phyloP scores from a whole-genome alignment of 2,888 invertebrate genomes.

The Nymphalis c-album region DNA sequence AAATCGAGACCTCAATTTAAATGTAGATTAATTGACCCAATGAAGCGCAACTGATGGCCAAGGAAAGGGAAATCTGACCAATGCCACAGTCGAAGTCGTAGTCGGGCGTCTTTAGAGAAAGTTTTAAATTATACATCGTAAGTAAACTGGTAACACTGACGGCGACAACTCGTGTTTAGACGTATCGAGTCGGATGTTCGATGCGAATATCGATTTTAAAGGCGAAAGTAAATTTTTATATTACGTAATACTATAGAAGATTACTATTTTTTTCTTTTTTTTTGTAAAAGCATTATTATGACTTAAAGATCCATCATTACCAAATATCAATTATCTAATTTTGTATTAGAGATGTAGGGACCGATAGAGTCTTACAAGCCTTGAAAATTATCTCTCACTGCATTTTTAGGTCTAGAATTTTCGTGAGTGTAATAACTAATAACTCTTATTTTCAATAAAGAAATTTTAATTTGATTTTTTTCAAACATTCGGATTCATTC shows the following conservation, averaged over 20 bases:
- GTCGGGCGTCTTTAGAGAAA: slow-evolving; percentile 66
- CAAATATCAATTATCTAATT: no score
- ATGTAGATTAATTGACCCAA: slow-evolving; percentile 41
- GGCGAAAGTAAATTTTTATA: slow-evolving; percentile 16
- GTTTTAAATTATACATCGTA: slow-evolving; percentile 76
- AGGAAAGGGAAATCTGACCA: slow-evolving; percentile 68
- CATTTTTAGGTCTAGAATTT: no score
- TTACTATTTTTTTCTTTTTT: neutral
- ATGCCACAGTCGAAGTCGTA: slow-evolving; percentile 44
- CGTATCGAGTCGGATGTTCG: slow-evolving; percentile 44
- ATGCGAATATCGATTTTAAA: slow-evolving; percentile 32
- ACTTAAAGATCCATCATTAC: neutral
- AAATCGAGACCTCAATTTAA: slow-evolving; percentile 13
- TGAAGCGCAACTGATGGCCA: slow-evolving; percentile 56
- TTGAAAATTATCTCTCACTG: no score
- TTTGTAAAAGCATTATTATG: neutral
- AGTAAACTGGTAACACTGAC: slow-evolving; percentile 69
- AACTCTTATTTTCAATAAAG: no score
- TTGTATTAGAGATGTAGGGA: no score
- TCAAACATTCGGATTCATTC: no score
- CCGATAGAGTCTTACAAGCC: no score
- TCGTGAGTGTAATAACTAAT: no score
- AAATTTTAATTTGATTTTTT: no score
- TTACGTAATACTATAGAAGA: slow-evolving; percentile 12
- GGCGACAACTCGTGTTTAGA: slow-evolving; percentile 51